Evolutionary conservation across 2,113 vertebrate genomes (phyloP), one percentile per base, ranked within the genome.

Genomic region (Mus spicilegus): DNA sequence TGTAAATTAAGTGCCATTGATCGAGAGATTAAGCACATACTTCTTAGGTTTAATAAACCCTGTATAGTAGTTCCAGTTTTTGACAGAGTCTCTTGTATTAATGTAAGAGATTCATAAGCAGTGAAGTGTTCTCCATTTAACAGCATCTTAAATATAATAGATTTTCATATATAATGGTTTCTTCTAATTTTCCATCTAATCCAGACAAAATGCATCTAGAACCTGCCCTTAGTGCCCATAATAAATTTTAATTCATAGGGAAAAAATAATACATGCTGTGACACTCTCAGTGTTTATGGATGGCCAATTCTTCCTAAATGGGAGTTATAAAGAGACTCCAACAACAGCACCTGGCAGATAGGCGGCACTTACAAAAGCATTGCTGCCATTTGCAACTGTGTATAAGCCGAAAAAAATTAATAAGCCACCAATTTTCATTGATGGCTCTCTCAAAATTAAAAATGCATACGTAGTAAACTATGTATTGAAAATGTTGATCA

Each of bases 291-390:
- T 28, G 22, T n/a, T 12, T 72, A 67, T 72, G 11, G 30, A 24
- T 7, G 14, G 61, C 14, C 88, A 36, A 67, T 58, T 73, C 84
- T 33, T n/a, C 56, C 72, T 24, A 73, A n/a, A 16, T 49, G 73
- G 46, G 17, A 65, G 28, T 61, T 89, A 10, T 14, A 46, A 30
- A 46, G 63, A 72, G 10, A 22, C 58, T 77, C 22, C 63, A 73
- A 67, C 56, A 73, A 6, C 80, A 46, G 54, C 26, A 63, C 36
- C n/a, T 7, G 2, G 13, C 2, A 36, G 24, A 46, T 70, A 58
- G 0, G 0, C n/a, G 26, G 7, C 33, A 30, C 33, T 39, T 19
- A 9, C 30, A 46, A n/a, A 78, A 58, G 11, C 20, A 26, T 16
- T 17, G 6, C 6, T 51, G 70, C 16, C 4, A 2, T 42, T 67